Evolutionary conservation across 1,140 invertebrate genomes (phyloP).

Genomic region (Drosophila mojavensis): DNA sequence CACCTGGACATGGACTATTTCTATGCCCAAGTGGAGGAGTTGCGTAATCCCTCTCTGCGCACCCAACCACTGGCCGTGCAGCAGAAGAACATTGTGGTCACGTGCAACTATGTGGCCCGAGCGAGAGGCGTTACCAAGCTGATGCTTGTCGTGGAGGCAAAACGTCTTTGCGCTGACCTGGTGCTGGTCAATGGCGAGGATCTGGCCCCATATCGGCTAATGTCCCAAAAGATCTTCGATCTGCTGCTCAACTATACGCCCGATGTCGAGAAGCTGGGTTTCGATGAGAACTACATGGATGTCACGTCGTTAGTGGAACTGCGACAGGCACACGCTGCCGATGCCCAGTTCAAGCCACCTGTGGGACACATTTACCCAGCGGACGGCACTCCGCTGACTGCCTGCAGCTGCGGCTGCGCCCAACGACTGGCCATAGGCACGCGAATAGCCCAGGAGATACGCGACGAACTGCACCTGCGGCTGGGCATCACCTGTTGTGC

Average conservation of each 20-base stretch:
- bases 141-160: constrained; percentile 89
- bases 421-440: constrained; percentile 87
- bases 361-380: constrained; percentile 86
- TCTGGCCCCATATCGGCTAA: constrained; percentile 89
- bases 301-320: constrained; percentile 88
- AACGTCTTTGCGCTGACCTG: constrained; percentile 88
- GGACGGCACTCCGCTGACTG: constrained; percentile 83
- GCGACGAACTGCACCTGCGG: constrained; percentile 87
- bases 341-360: constrained; percentile 74
- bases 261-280: constrained; percentile 90
- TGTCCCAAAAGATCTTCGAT: constrained; percentile 88
- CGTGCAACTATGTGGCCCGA: constrained; percentile 91
- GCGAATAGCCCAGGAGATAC: constrained; percentile 89
- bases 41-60: constrained; percentile 87
- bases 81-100: constrained; percentile 92
- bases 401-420: constrained; percentile 90
- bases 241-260: constrained; percentile 88
- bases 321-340: constrained; percentile 61
- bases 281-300: constrained; percentile 92
- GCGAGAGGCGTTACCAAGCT: constrained; percentile 89
- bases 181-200: constrained; percentile 91
- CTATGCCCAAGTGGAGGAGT: constrained; percentile 93
- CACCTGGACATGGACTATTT: constrained; percentile 92
- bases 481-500: constrained; percentile 91
- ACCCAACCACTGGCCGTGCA: constrained; percentile 89